These are phyloP conservation scores for Onthophagus taurus DNA, from an alignment of 1,140 invertebrate genomes.

Conservation along the genomic window DNA sequence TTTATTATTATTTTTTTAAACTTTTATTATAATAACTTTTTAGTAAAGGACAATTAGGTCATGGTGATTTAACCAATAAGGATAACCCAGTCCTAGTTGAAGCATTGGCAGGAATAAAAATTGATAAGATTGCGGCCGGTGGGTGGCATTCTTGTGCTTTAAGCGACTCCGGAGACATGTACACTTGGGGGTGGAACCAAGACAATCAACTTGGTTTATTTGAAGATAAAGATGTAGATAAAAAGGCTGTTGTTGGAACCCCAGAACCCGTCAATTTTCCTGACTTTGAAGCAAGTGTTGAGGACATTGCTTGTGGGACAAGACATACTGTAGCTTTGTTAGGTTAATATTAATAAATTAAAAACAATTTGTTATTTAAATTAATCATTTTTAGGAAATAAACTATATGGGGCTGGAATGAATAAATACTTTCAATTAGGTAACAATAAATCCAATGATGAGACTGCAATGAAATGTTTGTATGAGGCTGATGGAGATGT, in stretches of 20 bases:
- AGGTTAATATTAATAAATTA: conserved; percentile 29
- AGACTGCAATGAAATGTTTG: conserved; percentile 21
- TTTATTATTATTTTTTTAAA: conserved; percentile 17
- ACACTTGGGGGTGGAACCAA: conserved; percentile 88
- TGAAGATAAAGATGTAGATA: conserved; percentile 20
- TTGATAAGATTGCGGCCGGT: conserved; percentile 58
- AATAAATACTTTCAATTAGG: conserved; percentile 69
- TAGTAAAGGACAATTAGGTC: conserved; percentile 78
- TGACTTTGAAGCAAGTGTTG: conserved; percentile 41
- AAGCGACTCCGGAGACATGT: conserved; percentile 67
- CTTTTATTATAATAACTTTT: conserved; percentile 3
- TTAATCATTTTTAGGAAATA: conserved; percentile 10
- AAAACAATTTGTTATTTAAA: background rate
- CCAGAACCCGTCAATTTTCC: conserved; percentile 38
- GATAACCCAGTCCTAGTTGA: conserved; percentile 54
- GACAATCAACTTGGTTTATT: conserved; percentile 68
- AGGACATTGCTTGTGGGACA: conserved; percentile 55
- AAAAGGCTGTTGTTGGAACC: conserved; percentile 26
- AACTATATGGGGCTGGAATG: conserved; percentile 59
- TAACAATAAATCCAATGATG: conserved; percentile 21
- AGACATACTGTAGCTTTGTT: conserved; percentile 53
- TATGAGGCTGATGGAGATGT: conserved; percentile 24
- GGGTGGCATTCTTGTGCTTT: conserved; percentile 79
- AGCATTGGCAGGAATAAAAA: conserved; percentile 62
- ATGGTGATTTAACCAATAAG: conserved; percentile 54